These are phyloP conservation scores for Drosophila kepulauana DNA, from an alignment of 1,140 invertebrate genomes.

Conservation along the genomic window DNA sequence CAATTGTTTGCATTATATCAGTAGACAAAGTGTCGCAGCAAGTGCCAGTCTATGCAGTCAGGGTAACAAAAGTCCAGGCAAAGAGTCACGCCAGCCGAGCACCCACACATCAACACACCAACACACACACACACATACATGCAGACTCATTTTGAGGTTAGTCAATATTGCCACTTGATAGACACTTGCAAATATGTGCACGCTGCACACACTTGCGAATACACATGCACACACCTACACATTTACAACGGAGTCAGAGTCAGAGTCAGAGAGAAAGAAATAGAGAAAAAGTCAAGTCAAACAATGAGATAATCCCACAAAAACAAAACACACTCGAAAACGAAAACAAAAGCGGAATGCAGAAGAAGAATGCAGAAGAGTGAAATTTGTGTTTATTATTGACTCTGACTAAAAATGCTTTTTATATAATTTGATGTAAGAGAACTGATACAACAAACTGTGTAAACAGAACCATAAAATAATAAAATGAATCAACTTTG, in stretches of 20 bases:
- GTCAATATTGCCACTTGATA: conserved; percentile 55
- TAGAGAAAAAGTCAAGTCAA: conserved; percentile 28
- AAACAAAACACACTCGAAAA: conserved; percentile 15
- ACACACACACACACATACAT: conserved; percentile 24
- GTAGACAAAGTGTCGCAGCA: conserved; percentile 75
- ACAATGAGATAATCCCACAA: conserved; percentile 15
- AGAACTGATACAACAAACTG: conserved; percentile 5
- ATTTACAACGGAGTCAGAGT: background rate
- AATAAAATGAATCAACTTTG: conserved; percentile 31
- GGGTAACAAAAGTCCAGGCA: conserved; percentile 29
- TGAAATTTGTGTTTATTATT: conserved; percentile 20
- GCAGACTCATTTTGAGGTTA: conserved; percentile 35
- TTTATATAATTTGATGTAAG: conserved; percentile 27
- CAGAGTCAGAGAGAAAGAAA: background rate
- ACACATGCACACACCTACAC: background rate
- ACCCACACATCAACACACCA: background rate
- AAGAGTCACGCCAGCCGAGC: conserved; percentile 26
- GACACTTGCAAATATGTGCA: conserved; percentile 22
- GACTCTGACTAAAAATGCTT: conserved; percentile 1
- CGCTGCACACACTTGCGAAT: conserved; percentile 2
- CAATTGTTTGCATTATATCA: conserved; percentile 71
- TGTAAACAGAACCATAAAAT: conserved; percentile 19
- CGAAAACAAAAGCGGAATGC: background rate
- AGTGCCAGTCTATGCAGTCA: conserved; percentile 49
- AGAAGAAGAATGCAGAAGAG: conserved; percentile 5